A percentile compares a stretch with the other conserved stretches of the same genome.
Conservation (phyloP, 2,797 vertebrate genomes). For the Eremophila alpestris region DNA sequence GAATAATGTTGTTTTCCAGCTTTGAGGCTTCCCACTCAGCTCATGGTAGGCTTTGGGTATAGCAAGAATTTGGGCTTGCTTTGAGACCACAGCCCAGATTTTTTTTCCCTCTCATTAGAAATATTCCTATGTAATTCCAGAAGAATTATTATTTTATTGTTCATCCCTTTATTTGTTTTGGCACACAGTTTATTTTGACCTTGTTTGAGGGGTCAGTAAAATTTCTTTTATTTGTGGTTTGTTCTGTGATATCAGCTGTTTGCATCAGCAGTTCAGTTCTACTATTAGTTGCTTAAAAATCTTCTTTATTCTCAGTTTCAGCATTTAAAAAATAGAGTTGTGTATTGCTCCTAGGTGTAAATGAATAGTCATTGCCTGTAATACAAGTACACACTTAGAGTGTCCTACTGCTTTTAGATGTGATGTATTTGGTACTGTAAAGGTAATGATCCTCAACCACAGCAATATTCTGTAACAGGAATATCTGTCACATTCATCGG, state of each 20-base stretch:
- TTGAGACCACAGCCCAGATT: not conserved
- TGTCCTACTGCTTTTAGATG: conserved; percentile 83
- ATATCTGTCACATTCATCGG: conserved; percentile 92
- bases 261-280: conserved; percentile 43
- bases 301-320: conserved; percentile 51
- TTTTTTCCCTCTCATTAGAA: not conserved
- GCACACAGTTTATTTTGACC: not conserved
- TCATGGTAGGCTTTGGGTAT: not conserved
- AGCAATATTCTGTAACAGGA: conserved; percentile 88
- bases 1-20: not conserved
- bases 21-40: not conserved
- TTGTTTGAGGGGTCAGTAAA: conserved; percentile 16
- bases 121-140: not conserved
- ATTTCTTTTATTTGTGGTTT: conserved; percentile 1
- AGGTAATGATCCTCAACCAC: conserved; percentile 91
- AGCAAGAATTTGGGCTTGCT: not conserved
- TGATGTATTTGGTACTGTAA: conserved; percentile 86
- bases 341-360: conserved; percentile 68
- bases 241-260: conserved; percentile 12
- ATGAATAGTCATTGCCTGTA: conserved; percentile 80
- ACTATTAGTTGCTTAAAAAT: conserved; percentile 41
- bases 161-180: conserved; percentile 9
- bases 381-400: conserved; percentile 71
- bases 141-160: not conserved
- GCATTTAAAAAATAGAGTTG: conserved; percentile 51